Percentiles rank a stretch among this genome's conserved stretches.
Evolutionary conservation across 1,140 invertebrate genomes (phyloP).

Genomic region (Drosophila pachea): DNA sequence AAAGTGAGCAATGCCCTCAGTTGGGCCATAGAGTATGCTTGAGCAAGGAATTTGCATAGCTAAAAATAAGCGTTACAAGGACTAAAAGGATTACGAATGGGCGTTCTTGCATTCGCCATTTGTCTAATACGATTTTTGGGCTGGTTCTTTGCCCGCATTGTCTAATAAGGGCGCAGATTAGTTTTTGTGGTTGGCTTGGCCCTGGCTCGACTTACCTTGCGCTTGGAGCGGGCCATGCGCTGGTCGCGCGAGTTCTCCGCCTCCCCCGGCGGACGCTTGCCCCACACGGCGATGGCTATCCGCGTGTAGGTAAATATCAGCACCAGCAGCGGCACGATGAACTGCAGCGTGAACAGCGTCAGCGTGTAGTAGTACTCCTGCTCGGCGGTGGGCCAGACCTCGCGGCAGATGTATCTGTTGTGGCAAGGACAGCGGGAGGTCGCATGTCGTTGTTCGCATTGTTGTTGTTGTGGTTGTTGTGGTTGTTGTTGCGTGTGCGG

Average conservation of each 20-base stretch:
- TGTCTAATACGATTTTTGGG: constrained; percentile 31
- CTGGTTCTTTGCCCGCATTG: background rate
- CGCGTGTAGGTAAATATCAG: constrained; percentile 92
- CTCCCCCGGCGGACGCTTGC: constrained; percentile 90
- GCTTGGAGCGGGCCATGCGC: constrained; percentile 90
- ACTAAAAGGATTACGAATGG: constrained; percentile 18
- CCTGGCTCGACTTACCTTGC: constrained; percentile 86
- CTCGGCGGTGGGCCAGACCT: constrained; percentile 82
- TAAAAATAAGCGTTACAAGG: constrained; percentile 9
- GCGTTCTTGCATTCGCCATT: constrained; percentile 41
- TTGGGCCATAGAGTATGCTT: constrained; percentile 5
- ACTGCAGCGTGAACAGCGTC: constrained; percentile 90
- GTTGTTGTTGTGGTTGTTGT: constrained; percentile 2
- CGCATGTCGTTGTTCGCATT: background rate
- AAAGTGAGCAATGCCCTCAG: constrained; percentile 29
- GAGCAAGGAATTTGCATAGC: constrained; percentile 13
- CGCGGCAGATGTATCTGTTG: constrained; percentile 84
- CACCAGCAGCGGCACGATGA: constrained; percentile 89
- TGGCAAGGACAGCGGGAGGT: background rate
- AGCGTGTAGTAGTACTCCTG: constrained; percentile 87
- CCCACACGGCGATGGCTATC: constrained; percentile 93
- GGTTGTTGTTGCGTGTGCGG: constrained; percentile 5
- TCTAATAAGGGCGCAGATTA: constrained; percentile 52
- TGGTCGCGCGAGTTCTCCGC: constrained; percentile 89
- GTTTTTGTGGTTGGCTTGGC: constrained; percentile 65